These are phyloP conservation scores for Fratercula arctica DNA, from an alignment of 2,797 vertebrate genomes.

Conservation along the genomic window DNA sequence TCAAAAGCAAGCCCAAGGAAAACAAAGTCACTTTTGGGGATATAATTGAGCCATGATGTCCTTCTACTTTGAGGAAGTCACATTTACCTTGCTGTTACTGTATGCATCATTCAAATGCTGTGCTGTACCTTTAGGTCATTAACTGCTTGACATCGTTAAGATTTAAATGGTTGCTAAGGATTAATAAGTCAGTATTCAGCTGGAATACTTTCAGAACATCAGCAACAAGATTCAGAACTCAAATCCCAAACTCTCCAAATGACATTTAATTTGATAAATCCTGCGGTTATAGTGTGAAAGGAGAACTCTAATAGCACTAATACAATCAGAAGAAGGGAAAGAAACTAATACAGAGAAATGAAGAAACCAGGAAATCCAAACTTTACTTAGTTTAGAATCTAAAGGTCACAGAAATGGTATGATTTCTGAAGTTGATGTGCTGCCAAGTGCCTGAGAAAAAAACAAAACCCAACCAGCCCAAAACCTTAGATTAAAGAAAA, in stretches of 20 bases:
- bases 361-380: neutral
- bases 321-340: neutral
- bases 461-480: neutral
- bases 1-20: neutral
- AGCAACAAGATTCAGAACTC: neutral
- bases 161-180: neutral
- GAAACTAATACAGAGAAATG: slow-evolving; percentile 33
- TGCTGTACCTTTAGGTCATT: neutral
- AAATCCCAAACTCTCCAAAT: neutral
- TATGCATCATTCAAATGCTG: neutral
- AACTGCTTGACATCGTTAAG: neutral
- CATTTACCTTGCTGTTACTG: neutral
- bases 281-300: neutral
- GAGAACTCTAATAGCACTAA: slow-evolving; percentile 9
- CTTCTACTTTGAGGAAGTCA: neutral
- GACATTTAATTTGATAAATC: slow-evolving; percentile 37
- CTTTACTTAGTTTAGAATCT: slow-evolving; percentile 27
- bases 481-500: neutral
- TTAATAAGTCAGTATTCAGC: neutral
- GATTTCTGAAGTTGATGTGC: neutral
- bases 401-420: slow-evolving; percentile 27
- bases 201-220: neutral
- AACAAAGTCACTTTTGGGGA: neutral
- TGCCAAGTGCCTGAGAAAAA: neutral
- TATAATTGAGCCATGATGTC: neutral